These are phyloP conservation scores for Gambelia wislizenii DNA, from an alignment of 2,797 vertebrate genomes.

Conservation along the genomic window DNA sequence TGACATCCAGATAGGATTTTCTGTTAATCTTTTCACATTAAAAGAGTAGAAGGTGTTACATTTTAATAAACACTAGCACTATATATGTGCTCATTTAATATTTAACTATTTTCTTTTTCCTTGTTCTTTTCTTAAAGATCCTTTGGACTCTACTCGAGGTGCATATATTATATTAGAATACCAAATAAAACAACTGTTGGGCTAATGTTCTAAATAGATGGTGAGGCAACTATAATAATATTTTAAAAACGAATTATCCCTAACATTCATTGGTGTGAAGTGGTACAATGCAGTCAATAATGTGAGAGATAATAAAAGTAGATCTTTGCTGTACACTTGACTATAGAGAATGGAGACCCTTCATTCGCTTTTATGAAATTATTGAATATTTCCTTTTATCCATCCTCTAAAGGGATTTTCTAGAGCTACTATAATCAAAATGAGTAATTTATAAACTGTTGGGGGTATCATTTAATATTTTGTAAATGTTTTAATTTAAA, in stretches of 20 bases:
- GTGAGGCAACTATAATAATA: slow-evolving; percentile 10
- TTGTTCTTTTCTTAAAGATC: not conserved
- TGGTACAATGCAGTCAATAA: slow-evolving; percentile 27
- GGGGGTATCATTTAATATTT: slow-evolving; percentile 54
- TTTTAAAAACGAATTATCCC: not conserved
- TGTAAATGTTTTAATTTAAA: slow-evolving; percentile 58
- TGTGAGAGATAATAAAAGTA: slow-evolving; percentile 28
- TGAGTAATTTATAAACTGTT: slow-evolving; percentile 56
- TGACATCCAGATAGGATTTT: slow-evolving; percentile 39
- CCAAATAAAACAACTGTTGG: not conserved
- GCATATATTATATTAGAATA: not conserved
- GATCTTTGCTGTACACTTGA: slow-evolving; percentile 17
- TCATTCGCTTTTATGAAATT: slow-evolving; percentile 44
- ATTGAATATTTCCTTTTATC: slow-evolving; percentile 55
- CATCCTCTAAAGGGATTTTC: slow-evolving; percentile 56
- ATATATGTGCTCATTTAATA: slow-evolving; percentile 19
- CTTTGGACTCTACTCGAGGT: not conserved
- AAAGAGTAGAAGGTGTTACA: slow-evolving; percentile 12
- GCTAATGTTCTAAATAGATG: slow-evolving; percentile 8
- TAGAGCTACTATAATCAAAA: slow-evolving; percentile 44
- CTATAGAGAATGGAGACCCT: not conserved
- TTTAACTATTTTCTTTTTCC: not conserved
- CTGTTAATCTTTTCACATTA: slow-evolving; percentile 46
- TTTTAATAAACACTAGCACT: slow-evolving; percentile 37
- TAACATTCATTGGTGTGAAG: slow-evolving; percentile 36